Conservation (phyloP, 2,888 invertebrate species). For the Geophilus truncorum region DNA sequence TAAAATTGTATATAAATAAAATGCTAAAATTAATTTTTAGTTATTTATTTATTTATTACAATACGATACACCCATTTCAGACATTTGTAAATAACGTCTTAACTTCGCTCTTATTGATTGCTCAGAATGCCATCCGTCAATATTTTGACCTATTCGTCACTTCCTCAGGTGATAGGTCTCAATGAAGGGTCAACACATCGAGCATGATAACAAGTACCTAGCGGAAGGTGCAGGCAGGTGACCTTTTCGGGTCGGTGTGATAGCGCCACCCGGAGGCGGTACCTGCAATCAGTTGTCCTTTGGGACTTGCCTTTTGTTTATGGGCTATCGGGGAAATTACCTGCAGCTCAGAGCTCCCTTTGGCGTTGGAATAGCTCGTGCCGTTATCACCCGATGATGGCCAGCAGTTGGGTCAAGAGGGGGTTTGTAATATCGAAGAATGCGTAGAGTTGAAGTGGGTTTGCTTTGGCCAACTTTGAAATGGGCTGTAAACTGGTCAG, state of each 20-base stretch:
- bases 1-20: too few species aligned
- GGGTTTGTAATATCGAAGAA: neutral
- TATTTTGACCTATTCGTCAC: neutral
- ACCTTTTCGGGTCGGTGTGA: conserved; percentile 17
- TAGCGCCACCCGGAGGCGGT: conserved; percentile 22
- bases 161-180: conserved; percentile 23
- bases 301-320: conserved; percentile 16
- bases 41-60: neutral
- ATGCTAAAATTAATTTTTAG: neutral
- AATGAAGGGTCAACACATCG: neutral
- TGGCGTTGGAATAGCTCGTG: neutral
- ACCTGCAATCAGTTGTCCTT: conserved; percentile 11
- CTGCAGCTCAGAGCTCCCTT: conserved; percentile 4
- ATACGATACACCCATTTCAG: too few species aligned
- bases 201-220: conserved; percentile 30
- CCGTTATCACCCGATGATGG: neutral
- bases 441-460: conserved; percentile 1
- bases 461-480: conserved; percentile 16
- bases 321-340: conserved; percentile 15
- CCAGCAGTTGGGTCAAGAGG: conserved; percentile 9
- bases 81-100: too few species aligned
- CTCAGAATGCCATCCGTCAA: neutral
- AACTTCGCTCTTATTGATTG: neutral
- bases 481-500: conserved; percentile 15
- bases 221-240: conserved; percentile 24